phyloP scores from a whole-genome alignment of 2,888 invertebrate genomes.

The Elmis aenea region DNA sequence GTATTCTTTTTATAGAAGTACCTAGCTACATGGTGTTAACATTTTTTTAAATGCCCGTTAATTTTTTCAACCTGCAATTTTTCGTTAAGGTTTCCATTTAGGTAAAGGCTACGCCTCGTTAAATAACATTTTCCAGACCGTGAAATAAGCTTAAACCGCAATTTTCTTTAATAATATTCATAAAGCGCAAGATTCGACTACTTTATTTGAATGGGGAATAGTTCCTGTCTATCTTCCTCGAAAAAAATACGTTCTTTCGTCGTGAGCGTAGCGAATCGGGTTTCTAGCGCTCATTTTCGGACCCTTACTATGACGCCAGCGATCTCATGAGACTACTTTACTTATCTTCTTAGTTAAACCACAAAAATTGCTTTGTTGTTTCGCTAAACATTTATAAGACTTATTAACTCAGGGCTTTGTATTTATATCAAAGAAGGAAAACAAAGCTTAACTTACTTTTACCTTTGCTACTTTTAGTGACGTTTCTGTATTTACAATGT shows the following conservation, averaged over 20 bases:
- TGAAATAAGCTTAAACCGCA: too few species aligned
- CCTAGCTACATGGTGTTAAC: too few species aligned
- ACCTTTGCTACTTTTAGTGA: too few species aligned
- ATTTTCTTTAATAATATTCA: conserved; percentile 13
- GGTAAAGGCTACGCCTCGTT: too few species aligned
- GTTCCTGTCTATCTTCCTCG: conserved; percentile 14
- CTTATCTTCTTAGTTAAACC: conserved; percentile 22
- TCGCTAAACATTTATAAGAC: conserved; percentile 17
- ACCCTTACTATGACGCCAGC: conserved; percentile 14
- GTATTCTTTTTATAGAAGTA: too few species aligned
- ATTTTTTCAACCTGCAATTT: too few species aligned
- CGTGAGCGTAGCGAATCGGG: conserved; percentile 18
- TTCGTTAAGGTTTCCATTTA: too few species aligned
- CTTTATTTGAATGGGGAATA: conserved; percentile 18
- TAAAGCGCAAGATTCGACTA: conserved; percentile 11
- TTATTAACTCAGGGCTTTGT: conserved; percentile 17
- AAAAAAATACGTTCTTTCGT: conserved; percentile 17
- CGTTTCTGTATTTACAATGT: too few species aligned
- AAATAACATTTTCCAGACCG: too few species aligned
- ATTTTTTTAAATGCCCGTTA: too few species aligned
- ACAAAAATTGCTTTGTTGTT: conserved; percentile 22
- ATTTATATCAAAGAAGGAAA: conserved; percentile 14
- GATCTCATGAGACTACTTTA: conserved; percentile 18
- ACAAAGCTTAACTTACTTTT: too few species aligned
- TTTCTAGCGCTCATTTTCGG: conserved; percentile 17